Evolutionary conservation across 2,888 invertebrate genomes (phyloP), one percentile per base, ranked within the genome.

Genomic region (Tipula helvola): DNA sequence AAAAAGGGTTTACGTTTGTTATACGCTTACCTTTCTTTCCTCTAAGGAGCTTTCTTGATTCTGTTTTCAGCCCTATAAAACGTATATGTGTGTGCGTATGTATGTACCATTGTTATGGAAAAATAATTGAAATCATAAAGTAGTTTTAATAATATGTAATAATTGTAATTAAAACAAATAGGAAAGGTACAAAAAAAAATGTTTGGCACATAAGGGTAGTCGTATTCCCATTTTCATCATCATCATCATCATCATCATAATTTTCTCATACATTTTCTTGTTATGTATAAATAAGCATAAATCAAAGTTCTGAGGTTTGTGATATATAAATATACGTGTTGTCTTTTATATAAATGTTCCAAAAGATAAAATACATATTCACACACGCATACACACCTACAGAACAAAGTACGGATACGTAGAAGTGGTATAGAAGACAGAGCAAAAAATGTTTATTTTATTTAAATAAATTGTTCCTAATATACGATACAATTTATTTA

Each of bases 401-500:
- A 28, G 28, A 28, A 28, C 28, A 28, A 7, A 52, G 3, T 44
- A 44, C 12, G 12, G 3, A 2, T 12, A 44, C 7, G 44, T 12
- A 39, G 5, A 44, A 10, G 8, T 5, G 52, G 44, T 12, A 39
- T 1, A 44, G 44, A 44, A 8, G 52, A 71, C 71, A 71, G 28
- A 28, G 28, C 71, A 57, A 52, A 12, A 12, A 47, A 47, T 28
- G 28, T 28, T 52, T 57, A 18, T 71, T 71, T 57, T 71, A 71
- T 71, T 71, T 71, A 71, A 71, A 71, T 71, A 71, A 71, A 71
- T 71, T 71, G 71, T 71, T 71, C 28, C 28, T 71, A 71, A 18
- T 71, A 71, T 71, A 71, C 71, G 71, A 71, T 71, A 71, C 71
- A 71, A 71, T 71, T 71, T 71, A 71, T 71, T 71, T 71, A 71